A percentile compares a stretch with the other conserved stretches of the same genome.
phyloP scores from a whole-genome alignment of 2,113 vertebrate species.

The Ursus arctos region DNA sequence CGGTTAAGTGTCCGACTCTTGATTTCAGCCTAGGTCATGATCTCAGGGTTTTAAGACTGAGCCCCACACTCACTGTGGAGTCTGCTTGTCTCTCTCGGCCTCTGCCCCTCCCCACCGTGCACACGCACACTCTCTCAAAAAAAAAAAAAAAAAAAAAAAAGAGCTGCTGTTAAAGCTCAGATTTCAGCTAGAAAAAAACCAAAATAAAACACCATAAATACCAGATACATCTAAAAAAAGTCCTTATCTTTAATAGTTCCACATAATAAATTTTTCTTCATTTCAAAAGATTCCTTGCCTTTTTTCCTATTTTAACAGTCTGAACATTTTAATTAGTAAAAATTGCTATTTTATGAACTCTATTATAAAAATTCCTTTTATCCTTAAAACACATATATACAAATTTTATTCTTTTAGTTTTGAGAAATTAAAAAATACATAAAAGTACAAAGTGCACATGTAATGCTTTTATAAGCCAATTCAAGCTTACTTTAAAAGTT shows the following conservation, averaged over 20 bases:
- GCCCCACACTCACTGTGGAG: too few species aligned
- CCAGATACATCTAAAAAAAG: not conserved
- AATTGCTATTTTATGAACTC: not conserved
- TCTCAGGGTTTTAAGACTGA: too few species aligned
- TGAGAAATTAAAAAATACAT: not conserved
- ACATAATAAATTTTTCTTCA: not conserved
- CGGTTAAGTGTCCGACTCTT: not conserved
- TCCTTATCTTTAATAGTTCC: not conserved
- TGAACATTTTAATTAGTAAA: constrained; percentile 10
- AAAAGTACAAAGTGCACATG: not conserved
- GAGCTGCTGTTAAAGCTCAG: not conserved
- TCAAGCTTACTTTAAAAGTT: constrained; percentile 5
- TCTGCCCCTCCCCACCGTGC: too few species aligned
- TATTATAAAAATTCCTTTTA: not conserved
- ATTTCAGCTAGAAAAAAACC: not conserved
- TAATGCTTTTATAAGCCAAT: not conserved
- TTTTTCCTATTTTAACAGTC: not conserved
- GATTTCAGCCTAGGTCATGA: not conserved
- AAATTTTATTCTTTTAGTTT: not conserved
- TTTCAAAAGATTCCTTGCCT: not conserved
- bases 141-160: not conserved
- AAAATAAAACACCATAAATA: not conserved
- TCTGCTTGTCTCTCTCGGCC: too few species aligned
- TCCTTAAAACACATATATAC: not conserved
- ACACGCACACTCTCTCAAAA: not conserved